A percentile compares a stretch with the other conserved stretches of the same genome.
Conservation (phyloP, 2,113 vertebrate genomes). For the Ardeotis arabs region DNA sequence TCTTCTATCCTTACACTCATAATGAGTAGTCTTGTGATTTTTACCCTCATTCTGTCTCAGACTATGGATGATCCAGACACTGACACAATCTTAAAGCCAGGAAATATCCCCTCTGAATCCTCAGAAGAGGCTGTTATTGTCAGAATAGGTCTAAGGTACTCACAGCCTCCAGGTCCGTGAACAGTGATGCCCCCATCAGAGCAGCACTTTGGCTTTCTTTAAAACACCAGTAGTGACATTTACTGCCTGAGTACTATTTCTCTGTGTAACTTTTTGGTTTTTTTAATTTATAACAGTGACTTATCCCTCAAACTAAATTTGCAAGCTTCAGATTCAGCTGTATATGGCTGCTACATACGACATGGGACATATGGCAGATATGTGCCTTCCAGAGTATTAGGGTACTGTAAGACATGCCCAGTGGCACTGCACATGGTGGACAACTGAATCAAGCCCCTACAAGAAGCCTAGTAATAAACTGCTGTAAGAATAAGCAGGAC, state of each 20-base stretch:
- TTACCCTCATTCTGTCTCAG: neutral
- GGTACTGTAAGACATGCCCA: neutral
- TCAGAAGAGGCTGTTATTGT: neutral
- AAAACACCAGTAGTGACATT: neutral
- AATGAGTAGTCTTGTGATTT: neutral
- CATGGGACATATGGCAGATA: neutral
- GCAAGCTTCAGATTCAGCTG: neutral
- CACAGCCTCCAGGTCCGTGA: neutral
- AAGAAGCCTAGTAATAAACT: neutral
- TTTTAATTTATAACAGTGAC: neutral
- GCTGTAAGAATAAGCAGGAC: neutral
- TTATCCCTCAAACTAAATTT: neutral
- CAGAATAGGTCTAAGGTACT: neutral
- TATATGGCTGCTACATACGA: neutral
- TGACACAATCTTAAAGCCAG: neutral
- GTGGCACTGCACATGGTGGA: neutral
- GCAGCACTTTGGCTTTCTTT: neutral
- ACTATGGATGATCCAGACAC: neutral
- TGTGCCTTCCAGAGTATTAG: neutral
- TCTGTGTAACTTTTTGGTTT: neutral
- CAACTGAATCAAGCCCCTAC: neutral
- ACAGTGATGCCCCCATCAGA: neutral
- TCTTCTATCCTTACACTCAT: neutral
- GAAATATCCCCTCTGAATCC: neutral
- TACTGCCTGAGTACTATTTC: neutral